Evolutionary conservation across 2,888 invertebrate genomes (phyloP).

Genomic region (Apantesis nais): DNA sequence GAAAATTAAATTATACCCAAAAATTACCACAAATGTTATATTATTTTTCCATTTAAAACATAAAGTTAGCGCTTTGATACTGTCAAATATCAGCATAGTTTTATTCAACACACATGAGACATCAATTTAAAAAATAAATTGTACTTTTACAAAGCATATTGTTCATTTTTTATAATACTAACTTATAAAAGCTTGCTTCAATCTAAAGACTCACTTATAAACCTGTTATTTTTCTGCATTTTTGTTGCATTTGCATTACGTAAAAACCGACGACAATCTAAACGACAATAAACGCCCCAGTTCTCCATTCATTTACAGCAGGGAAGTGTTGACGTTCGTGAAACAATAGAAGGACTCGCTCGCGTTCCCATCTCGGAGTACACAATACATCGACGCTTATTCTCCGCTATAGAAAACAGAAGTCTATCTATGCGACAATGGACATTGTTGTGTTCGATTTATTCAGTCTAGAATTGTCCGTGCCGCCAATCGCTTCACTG

Average conservation of each 20-base stretch:
- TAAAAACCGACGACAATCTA: constrained; percentile 58
- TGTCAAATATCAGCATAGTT: too few species aligned
- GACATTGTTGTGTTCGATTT: constrained; percentile 52
- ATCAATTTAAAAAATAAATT: too few species aligned
- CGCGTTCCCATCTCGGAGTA: constrained; percentile 50
- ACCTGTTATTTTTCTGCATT: constrained; percentile 45
- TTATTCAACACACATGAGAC: too few species aligned
- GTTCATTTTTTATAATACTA: too few species aligned
- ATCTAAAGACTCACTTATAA: constrained; percentile 51
- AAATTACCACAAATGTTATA: too few species aligned
- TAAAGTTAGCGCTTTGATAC: too few species aligned
- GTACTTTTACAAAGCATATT: too few species aligned
- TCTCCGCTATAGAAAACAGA: constrained; percentile 47
- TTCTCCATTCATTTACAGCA: constrained; percentile 66
- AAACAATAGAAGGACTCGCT: constrained; percentile 66
- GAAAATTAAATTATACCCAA: too few species aligned
- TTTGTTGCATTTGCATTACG: constrained; percentile 59
- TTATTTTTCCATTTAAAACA: too few species aligned
- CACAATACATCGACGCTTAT: constrained; percentile 64
- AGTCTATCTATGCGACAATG: constrained; percentile 52
- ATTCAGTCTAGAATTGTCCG: constrained; percentile 41
- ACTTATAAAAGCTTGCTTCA: constrained; percentile 21
- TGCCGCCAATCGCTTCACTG: constrained; percentile 50
- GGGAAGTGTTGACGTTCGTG: constrained; percentile 66
- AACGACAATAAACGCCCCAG: constrained; percentile 62